phyloP scores from a whole-genome alignment of 2,113 vertebrate genomes.

The Nothobranchius kuhntae region DNA sequence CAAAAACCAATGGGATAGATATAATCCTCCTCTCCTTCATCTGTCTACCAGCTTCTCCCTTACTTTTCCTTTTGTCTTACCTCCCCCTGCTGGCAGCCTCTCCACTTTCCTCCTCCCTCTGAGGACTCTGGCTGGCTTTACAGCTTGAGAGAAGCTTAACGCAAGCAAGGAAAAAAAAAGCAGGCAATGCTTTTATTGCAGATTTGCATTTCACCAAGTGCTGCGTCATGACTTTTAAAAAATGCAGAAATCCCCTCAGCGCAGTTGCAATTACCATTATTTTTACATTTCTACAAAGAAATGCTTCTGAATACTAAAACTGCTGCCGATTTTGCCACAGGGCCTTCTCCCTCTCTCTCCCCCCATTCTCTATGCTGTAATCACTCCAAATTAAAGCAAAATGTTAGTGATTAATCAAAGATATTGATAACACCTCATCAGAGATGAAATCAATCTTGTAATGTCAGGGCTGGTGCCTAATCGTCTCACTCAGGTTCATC shows the following conservation, averaged over 20 bases:
- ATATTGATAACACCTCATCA: conserved; percentile 52
- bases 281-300: conserved; percentile 45
- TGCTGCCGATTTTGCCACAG: conserved; percentile 6
- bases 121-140: conserved; percentile 28
- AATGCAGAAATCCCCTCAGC: conserved; percentile 40
- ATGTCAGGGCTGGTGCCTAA: conserved; percentile 23
- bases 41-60: conserved; percentile 31
- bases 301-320: conserved; percentile 25
- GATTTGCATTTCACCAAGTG: conserved; percentile 47
- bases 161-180: conserved; percentile 21
- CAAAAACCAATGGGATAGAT: conserved; percentile 52
- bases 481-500: conserved; percentile 48
- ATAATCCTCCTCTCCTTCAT: conserved; percentile 4
- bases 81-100: conserved; percentile 94
- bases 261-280: conserved; percentile 47
- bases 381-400: conserved; percentile 37
- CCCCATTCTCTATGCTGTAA: conserved; percentile 22
- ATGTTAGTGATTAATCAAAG: conserved; percentile 46
- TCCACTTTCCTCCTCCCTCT: conserved; percentile 28
- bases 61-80: conserved; percentile 91
- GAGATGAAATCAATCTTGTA: conserved; percentile 48
- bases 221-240: conserved; percentile 57
- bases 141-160: conserved; percentile 40
- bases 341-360: conserved; percentile 1
- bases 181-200: conserved; percentile 41